Evolutionary conservation across 23 tunicate genomes (phyloP), one percentile per base, ranked within the genome.

Genomic region (Ascidia mentula): DNA sequence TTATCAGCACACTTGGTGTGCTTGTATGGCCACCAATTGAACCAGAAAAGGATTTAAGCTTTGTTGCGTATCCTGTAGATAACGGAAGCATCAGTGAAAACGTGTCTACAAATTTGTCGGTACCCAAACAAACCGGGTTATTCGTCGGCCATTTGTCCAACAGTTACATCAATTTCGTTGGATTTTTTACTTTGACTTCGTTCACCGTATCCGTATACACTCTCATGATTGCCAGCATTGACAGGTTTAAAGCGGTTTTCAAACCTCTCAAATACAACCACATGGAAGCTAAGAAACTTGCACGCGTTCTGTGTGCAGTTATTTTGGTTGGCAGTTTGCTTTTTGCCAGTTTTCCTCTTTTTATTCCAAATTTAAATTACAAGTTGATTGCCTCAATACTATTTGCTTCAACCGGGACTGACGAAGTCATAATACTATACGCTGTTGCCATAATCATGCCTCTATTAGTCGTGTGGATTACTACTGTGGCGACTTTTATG

Each of bases 181-280:
- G 91, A 1, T 87, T 87, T 65, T 69, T 87, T 40, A 87, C 91
- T 59, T 72, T 80, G 8, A 31, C 82, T 6, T 80, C 91, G n/a
- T 17, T 87, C 22, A 37, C 78, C 31, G 81, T 81, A 18, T 87
- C 91, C 6, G 60, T 81, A 0, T 87, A 81, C 61, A 87, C 82
- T 34, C 59, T 87, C 35, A 35, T 76, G 40, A 80, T 70, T 18
- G 91, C 91, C 1, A 76, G 78, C 28, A 73, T 80, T 40, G 91
- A 87, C 18, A 75, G 91, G 32, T 76, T 81, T 4, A 40, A 36
- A 24, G 91, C 91, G 15, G 69, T 87, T 0, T 79, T 77, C 8
- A 40, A 72, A 35, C 91, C 91, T 42, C 71, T 87, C 15, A 69
- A 46, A 8, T 87, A 87, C 53, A 81, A 71, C 30, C 76, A 76